Base-by-base conservation (phyloP, 1,140 invertebrate species). In the Diachasmimorpha longicaudata region DNA sequence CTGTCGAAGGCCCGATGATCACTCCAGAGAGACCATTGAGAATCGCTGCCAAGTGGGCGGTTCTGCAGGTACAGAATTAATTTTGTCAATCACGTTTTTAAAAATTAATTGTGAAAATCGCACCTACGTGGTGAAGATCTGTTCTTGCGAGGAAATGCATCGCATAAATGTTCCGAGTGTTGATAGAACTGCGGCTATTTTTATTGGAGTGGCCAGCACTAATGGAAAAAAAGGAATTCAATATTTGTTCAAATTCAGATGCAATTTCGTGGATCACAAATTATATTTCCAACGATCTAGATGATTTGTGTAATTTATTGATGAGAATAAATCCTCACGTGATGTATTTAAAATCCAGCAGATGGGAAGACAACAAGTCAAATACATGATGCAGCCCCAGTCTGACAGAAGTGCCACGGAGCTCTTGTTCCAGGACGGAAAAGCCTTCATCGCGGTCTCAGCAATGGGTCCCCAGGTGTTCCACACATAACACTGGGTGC, bases 391-490 rank as follows among this genome's bases (percentile, higher is more conserved):
- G 63, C 86, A 88, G 36, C 90, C 89, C 90, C 90, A 91, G 77
- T 90, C 89, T 19, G 86, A 87, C 16, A 91, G 82, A 67, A 91
- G 78, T 13, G 90, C 89, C 72, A 92, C 84, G 3, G 86, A 84
- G 0, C 83, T 84, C 74, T 86, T 83, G 11, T 81, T 78, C 90
- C 90, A 91, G 4, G 81, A 71, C 16, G 88, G 88, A 81, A 89
- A 91, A 4, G 89, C 90, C 70, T 81, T 79, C 31, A 89, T 79
- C 11, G 82, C 85, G 10, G 89, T 86, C n/a, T 81, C 78, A 1
- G 89, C 84, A 52, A 91, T 90, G 4, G 90, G 90, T 31, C 88
- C 89, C 88, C 90, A 91, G 5, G 90, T 91, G 79, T 91, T 91
- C 90, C 90, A 91, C 10, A 90, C 79, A 25, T 77, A 82, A 39